phyloP scores from a whole-genome alignment of 2,888 invertebrate genomes.

The Melanotus villosus region DNA sequence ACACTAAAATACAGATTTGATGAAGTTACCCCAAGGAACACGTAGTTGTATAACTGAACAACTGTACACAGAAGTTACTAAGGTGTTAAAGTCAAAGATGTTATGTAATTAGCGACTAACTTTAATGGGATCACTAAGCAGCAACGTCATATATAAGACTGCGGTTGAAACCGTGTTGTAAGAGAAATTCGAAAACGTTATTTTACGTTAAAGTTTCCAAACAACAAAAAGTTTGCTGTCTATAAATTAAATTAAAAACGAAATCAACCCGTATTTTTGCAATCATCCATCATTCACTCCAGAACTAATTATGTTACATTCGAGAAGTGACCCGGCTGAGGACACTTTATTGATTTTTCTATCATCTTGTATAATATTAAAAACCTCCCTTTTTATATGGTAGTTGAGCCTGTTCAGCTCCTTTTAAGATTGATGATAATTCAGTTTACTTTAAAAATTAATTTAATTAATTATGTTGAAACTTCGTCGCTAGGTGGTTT shows the following conservation, averaged over 20 bases:
- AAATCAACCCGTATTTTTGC: neutral
- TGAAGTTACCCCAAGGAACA: no score
- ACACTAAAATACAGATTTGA: no score
- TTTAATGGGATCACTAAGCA: no score
- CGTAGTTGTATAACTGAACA: no score
- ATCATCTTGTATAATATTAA: slow-evolving; percentile 6
- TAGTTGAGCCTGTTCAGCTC: neutral
- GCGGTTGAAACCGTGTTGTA: no score
- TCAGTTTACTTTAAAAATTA: neutral
- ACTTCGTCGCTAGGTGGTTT: no score
- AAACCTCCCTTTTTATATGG: neutral
- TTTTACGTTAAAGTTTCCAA: no score
- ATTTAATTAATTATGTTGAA: neutral
- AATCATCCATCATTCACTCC: slow-evolving; percentile 1
- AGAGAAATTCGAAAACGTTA: no score
- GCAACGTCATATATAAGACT: no score
- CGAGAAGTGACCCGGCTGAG: slow-evolving; percentile 6
- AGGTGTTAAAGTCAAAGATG: no score
- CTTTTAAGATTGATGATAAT: neutral
- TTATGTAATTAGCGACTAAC: no score
- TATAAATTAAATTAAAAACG: neutral
- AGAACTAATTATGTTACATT: slow-evolving; percentile 6
- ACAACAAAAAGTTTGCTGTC: neutral
- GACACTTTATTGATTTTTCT: neutral
- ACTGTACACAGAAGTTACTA: no score